These are phyloP conservation scores for Thunnus thynnus DNA, from an alignment of 2,113 vertebrate species.

Conservation along the genomic window DNA sequence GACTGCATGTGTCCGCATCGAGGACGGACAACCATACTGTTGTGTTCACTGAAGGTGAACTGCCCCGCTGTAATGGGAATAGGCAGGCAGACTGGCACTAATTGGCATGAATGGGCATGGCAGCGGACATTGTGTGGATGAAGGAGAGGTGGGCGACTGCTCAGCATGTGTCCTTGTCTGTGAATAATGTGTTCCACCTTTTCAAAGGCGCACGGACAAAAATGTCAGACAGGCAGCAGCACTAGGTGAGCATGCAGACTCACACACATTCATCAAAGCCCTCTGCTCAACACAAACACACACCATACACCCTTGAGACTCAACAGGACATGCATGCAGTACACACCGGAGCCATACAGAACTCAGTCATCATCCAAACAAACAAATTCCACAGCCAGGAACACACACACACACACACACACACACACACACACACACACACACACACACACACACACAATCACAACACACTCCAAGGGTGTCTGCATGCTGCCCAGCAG, in stretches of 20 bases:
- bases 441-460: constrained; percentile 15
- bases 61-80: constrained; percentile 33
- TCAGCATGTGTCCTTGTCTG: constrained; percentile 70
- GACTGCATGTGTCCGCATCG: constrained; percentile 22
- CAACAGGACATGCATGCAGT: constrained; percentile 36
- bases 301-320: constrained; percentile 43
- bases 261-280: constrained; percentile 43
- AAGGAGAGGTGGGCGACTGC: constrained; percentile 63
- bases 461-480: constrained; percentile 40
- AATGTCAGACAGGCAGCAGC: constrained; percentile 52
- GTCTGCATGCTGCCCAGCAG: constrained; percentile 45
- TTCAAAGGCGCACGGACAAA: constrained; percentile 63
- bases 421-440: constrained; percentile 13
- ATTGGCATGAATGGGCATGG: constrained; percentile 62
- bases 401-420: constrained; percentile 18
- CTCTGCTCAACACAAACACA: constrained; percentile 25
- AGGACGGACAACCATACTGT: constrained; percentile 23
- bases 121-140: constrained; percentile 50
- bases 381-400: constrained; percentile 39
- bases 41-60: constrained; percentile 45
- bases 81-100: constrained; percentile 57
- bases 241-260: constrained; percentile 24
- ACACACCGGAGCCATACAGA: constrained; percentile 11
- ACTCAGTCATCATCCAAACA: constrained; percentile 21
- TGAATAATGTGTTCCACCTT: constrained; percentile 71